Conservation (phyloP, 2,888 invertebrate species). For the Hofmannophila pseudospretella region DNA sequence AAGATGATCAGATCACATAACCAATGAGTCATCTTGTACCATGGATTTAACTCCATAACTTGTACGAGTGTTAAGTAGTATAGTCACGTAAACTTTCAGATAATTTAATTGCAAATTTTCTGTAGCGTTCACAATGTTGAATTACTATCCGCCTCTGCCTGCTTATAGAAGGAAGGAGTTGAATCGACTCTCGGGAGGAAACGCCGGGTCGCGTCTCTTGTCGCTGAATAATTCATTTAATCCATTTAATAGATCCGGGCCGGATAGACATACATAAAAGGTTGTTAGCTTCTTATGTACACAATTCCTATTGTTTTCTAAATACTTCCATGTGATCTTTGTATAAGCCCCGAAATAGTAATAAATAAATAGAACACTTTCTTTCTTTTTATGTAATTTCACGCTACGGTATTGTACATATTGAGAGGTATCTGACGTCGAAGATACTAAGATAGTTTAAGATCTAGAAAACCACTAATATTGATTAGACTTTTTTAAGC, state of each 20-base stretch:
- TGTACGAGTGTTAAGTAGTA: not conserved
- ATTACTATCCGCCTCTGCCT: not conserved
- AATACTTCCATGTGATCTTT: conserved; percentile 18
- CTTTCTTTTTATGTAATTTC: conserved; percentile 8
- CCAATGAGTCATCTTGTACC: too few relatives aligned
- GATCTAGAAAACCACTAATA: too few relatives aligned
- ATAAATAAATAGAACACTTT: conserved; percentile 19
- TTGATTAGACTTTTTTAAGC: too few relatives aligned
- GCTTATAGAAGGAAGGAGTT: conserved; percentile 16
- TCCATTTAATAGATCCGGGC: conserved; percentile 53
- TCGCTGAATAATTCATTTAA: conserved; percentile 72
- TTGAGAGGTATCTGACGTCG: too few relatives aligned
- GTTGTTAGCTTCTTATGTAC: conserved; percentile 26
- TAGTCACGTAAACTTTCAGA: not conserved
- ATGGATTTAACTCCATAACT: too few relatives aligned
- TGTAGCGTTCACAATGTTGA: not conserved
- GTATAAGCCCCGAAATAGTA: conserved; percentile 13
- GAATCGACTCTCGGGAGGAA: conserved; percentile 30
- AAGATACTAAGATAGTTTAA: too few relatives aligned
- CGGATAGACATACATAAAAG: conserved; percentile 29
- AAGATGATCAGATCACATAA: too few relatives aligned
- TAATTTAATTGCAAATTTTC: conserved; percentile 1
- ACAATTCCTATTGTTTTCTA: conserved; percentile 32
- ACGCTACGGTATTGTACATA: too few relatives aligned
- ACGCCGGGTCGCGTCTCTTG: conserved; percentile 40